These are phyloP conservation scores for Agriopis marginaria DNA, from an alignment of 2,888 invertebrate species.

Conservation along the genomic window DNA sequence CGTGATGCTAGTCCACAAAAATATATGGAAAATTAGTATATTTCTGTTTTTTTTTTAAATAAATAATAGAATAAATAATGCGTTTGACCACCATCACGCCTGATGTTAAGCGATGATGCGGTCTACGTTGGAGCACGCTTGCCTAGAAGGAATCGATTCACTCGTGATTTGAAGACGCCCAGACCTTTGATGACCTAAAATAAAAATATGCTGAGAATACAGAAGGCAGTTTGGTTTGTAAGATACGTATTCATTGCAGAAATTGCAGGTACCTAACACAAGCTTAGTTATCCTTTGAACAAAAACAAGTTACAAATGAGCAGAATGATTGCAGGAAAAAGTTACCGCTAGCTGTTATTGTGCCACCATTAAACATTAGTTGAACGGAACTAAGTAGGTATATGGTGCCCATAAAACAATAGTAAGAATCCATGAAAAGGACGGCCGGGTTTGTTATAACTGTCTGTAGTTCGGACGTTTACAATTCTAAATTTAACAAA, in stretches of 20 bases:
- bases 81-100: too few relatives aligned
- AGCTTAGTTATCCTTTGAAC: neutral
- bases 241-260: too few relatives aligned
- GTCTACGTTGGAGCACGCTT: too few relatives aligned
- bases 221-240: too few relatives aligned
- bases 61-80: too few relatives aligned
- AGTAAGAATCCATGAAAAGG: constrained; percentile 50
- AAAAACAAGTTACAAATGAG: constrained; percentile 12
- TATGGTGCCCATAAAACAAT: constrained; percentile 73
- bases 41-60: too few relatives aligned
- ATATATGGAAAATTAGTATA: neutral
- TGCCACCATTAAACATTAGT: constrained; percentile 56
- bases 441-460: constrained; percentile 59
- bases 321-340: constrained; percentile 32
- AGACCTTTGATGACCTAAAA: too few relatives aligned
- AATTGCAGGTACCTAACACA: too few relatives aligned
- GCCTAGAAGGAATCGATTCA: too few relatives aligned
- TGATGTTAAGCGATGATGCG: too few relatives aligned
- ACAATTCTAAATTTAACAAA: constrained; percentile 78
- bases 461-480: constrained; percentile 66
- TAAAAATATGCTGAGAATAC: too few relatives aligned
- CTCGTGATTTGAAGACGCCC: too few relatives aligned
- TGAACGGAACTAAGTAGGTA: constrained; percentile 46
- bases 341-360: constrained; percentile 46
- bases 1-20: constrained; percentile 15